phyloP scores from a whole-genome alignment of 1,140 invertebrate genomes.

The Magallana angulata region DNA sequence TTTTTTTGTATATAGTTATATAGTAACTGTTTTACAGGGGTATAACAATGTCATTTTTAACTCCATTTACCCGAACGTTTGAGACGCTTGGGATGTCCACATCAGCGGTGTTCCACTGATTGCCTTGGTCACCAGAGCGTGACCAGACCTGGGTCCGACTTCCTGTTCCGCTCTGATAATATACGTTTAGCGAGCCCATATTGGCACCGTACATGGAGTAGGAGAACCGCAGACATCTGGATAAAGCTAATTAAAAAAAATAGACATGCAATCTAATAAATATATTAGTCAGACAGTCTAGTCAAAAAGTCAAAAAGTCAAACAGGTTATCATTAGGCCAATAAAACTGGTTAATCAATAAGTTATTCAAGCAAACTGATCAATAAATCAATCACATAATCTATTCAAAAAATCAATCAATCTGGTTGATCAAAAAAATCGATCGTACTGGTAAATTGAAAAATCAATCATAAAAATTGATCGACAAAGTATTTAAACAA shows the following conservation, averaged over 20 bases:
- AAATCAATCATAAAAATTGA: too few relatives aligned
- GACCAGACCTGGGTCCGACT: conserved; percentile 62
- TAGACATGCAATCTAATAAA: conserved; percentile 56
- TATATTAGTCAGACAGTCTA: background rate
- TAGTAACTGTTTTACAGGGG: too few relatives aligned
- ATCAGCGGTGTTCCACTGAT: conserved; percentile 69
- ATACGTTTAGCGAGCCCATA: conserved; percentile 64
- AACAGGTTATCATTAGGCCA: background rate
- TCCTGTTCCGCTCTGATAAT: conserved; percentile 53
- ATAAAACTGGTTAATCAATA: too few relatives aligned
- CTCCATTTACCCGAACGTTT: background rate
- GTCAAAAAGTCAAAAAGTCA: background rate
- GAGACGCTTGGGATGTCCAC: conserved; percentile 21
- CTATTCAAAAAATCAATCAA: too few relatives aligned
- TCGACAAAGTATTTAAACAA: too few relatives aligned
- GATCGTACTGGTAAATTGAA: too few relatives aligned
- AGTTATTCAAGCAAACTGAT: too few relatives aligned
- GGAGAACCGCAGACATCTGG: conserved; percentile 81
- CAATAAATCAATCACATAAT: too few relatives aligned
- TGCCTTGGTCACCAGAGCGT: conserved; percentile 71
- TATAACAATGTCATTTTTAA: too few relatives aligned
- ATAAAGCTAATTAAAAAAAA: background rate
- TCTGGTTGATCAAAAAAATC: too few relatives aligned
- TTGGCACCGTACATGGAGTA: conserved; percentile 87
- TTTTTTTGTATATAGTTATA: too few relatives aligned